phyloP scores from a whole-genome alignment of 2,113 vertebrate species.

The Xiphophorus hellerii region DNA sequence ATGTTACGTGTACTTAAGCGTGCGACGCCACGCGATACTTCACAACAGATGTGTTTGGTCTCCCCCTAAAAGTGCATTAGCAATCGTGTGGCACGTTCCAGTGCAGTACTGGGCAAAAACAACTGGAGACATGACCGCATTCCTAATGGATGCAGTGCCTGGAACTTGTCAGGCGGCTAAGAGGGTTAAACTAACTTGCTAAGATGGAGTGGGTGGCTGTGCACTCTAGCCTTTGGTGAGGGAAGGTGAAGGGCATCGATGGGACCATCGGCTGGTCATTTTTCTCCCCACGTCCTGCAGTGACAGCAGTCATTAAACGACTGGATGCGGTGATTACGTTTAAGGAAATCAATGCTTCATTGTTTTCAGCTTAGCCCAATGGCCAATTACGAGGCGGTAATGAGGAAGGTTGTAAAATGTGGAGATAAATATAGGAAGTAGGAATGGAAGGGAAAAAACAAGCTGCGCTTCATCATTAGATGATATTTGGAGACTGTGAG shows the following conservation, averaged over 20 bases:
- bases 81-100: constrained; percentile 27
- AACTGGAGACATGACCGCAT: constrained; percentile 36
- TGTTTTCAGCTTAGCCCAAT: constrained; percentile 74
- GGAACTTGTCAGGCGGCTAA: constrained; percentile 59
- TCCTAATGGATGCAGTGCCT: constrained; percentile 70
- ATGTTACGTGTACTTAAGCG: constrained; percentile 8
- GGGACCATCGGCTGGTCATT: constrained; percentile 70
- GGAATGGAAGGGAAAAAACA: constrained; percentile 5
- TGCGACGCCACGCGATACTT: not conserved
- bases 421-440: constrained; percentile 34
- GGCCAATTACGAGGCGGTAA: constrained; percentile 79
- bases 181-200: constrained; percentile 72
- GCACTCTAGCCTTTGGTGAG: constrained; percentile 71
- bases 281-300: constrained; percentile 69
- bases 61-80: not conserved
- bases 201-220: constrained; percentile 72
- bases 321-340: constrained; percentile 77
- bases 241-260: constrained; percentile 77
- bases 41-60: constrained; percentile 10
- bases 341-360: constrained; percentile 80
- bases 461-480: not conserved
- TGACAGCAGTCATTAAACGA: constrained; percentile 77
- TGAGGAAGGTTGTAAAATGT: constrained; percentile 57
- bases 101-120: constrained; percentile 20
- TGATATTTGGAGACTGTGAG: not conserved